Evolutionary conservation across 2,797 vertebrate genomes (phyloP), one percentile per base, ranked within the genome.

Genomic region (Okamejei kenojei): DNA sequence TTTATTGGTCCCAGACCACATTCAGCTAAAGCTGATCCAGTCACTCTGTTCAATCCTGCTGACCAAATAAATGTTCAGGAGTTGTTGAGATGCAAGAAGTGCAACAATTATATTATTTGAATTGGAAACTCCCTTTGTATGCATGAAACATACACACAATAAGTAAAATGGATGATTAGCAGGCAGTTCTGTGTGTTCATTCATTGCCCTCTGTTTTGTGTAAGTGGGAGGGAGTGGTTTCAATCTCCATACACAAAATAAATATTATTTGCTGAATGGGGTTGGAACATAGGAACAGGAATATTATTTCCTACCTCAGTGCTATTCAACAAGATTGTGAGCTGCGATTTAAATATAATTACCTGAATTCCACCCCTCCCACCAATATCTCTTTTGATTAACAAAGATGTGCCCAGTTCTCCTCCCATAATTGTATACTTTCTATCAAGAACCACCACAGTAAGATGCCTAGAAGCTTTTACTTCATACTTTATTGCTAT

Each of bases 41-140:
- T 90, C 61, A 68, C 65, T 90, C 65, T 90, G 86, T 90, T 71
- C 68, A 90, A 90, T 90, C 32, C n/a, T 90, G 82, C 88, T 90
- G 88, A 90, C 88, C 88, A 90, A 90, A 90, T 71, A 90, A 90
- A 90, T 71, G 65, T 71, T 86, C 68, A 45, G 88, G 88, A 90
- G 88, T 90, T 68, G 29, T 68, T 90, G 65, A 73, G 65, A 90
- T 19, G 21, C 35, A 63, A 90, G 35, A 71, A 90, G 17, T 90
- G 63, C 84, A 88, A 88, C 58, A 63, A 65, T 88, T 81, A 63
- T 65, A 90, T 71, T 32, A n/a, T 73, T 90, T 90, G 88, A 90
- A 90, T 65, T 90, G 88, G 88, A 90, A 90, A 90, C 65, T 73
- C 10, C 65, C 35, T 73, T 71, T 90, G 65, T 71, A 71, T 90